Evolutionary conservation across 2,888 invertebrate species (phyloP), one percentile per base, ranked within the genome.

Genomic region (Leucophora obtusa): DNA sequence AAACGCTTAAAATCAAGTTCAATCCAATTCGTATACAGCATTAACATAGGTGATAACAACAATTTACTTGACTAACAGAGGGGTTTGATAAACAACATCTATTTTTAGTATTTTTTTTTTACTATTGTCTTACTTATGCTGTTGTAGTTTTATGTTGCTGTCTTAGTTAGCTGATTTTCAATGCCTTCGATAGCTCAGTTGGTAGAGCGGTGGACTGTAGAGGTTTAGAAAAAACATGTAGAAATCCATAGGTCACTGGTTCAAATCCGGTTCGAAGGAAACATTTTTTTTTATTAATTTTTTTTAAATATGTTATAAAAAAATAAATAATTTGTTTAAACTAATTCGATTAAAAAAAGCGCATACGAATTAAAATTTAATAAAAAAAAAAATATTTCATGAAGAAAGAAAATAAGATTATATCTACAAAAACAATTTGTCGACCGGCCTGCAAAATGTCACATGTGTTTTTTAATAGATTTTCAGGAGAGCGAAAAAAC

Each of bases 191-290:
- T 87, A 87, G 87, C 86, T 88, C 87, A 87, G 87, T 88, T 87
- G 88, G 87, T 88, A 88, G 87, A 88, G 87, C 87, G 87, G 87
- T 88, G 87, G 88, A 88, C 88, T 88, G 87, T 88, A 87, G 87
- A 28, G 24, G 6, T n/a, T 47, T 8, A 28, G n/a, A 1, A n/a
- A n/a, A 50, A 21, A 8, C 17, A 21, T 14, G 21, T 62, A 86
- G 87, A 86, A 79, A 92, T 92, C 92, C 92, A 92, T 92, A 92
- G 92, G 92, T 92, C 92, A 92, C 92, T 92, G 92, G 92, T 92
- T 92, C 92, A 92, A 92, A 92, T 92, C 92, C 92, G 92, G 92
- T 15, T 28, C 24, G 28, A 47, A 47, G 43, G 43, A 47, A 10
- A 1, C 0, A 2, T n/a, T 47, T 47, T 47, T 47, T n/a, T 47